Percentiles rank a stretch among this genome's conserved stretches.
These are phyloP conservation scores for Sebastolobus altivelis DNA, from an alignment of 2,797 vertebrate species.

Conservation along the genomic window DNA sequence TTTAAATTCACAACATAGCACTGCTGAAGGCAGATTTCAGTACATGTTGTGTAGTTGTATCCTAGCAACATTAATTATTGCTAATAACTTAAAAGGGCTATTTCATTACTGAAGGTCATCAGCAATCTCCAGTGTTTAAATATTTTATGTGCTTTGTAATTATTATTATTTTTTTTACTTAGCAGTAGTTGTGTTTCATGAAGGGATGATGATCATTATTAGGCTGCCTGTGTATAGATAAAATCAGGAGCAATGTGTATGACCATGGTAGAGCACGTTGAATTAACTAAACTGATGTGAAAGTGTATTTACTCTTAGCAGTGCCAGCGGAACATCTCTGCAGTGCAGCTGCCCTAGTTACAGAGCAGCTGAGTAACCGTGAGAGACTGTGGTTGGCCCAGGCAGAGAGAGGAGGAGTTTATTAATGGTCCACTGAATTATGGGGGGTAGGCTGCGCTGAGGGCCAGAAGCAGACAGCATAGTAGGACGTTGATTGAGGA, in stretches of 20 bases:
- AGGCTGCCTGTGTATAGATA: not conserved
- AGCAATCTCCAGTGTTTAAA: slow-evolving; percentile 6
- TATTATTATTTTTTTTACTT: not conserved
- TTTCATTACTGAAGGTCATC: not conserved
- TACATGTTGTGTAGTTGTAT: slow-evolving; percentile 6
- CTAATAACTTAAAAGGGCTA: not conserved
- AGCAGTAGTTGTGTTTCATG: not conserved
- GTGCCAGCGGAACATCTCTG: slow-evolving; percentile 67
- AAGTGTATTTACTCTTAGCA: slow-evolving; percentile 60
- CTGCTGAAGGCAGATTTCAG: not conserved
- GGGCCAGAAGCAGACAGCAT: slow-evolving; percentile 37
- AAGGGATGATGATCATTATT: not conserved
- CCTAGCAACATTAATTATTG: slow-evolving; percentile 16
- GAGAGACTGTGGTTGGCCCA: slow-evolving; percentile 64
- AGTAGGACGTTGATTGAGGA: slow-evolving; percentile 43
- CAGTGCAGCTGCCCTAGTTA: slow-evolving; percentile 81
- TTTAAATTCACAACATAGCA: not conserved
- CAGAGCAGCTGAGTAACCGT: slow-evolving; percentile 71
- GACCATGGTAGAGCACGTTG: not conserved
- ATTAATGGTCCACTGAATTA: slow-evolving; percentile 66
- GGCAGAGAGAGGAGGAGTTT: slow-evolving; percentile 59
- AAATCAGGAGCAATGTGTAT: not conserved
- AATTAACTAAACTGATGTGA: slow-evolving; percentile 49
- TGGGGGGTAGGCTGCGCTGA: slow-evolving; percentile 42
- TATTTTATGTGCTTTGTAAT: slow-evolving; percentile 22